Evolutionary conservation across 1,140 invertebrate genomes (phyloP).

Genomic region (Heliothis subflexa): DNA sequence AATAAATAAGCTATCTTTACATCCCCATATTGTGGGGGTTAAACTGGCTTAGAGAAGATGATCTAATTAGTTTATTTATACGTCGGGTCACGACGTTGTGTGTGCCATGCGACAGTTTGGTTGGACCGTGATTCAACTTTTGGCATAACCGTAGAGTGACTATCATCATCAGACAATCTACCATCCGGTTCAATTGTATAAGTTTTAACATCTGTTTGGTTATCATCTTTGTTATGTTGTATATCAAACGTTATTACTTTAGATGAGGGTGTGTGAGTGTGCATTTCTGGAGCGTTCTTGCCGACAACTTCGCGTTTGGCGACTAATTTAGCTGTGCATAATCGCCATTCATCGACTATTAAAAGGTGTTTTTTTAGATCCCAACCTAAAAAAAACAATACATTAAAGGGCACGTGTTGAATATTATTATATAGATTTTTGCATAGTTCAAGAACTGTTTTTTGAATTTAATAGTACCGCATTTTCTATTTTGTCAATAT

Average conservation of each 20-base stretch:
- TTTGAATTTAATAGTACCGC: not conserved
- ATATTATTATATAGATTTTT: not conserved
- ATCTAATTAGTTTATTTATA: no score
- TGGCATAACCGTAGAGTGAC: no score
- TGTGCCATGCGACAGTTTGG: no score
- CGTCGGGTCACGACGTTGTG: no score
- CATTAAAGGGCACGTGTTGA: not conserved
- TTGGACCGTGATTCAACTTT: no score
- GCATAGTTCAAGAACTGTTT: not conserved
- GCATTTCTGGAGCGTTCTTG: not conserved
- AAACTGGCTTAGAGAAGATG: no score
- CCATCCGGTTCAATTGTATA: conserved; percentile 1
- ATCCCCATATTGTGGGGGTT: no score
- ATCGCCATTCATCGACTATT: conserved; percentile 66
- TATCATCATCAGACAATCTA: not conserved
- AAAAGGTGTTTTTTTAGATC: conserved; percentile 66
- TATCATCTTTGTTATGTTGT: not conserved
- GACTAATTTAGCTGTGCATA: conserved; percentile 27
- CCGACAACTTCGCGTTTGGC: not conserved
- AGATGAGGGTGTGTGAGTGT: not conserved
- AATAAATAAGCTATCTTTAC: no score
- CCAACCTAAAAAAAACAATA: conserved; percentile 63
- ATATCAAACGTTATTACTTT: not conserved
- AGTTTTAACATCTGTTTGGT: not conserved
- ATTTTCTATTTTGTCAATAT: not conserved